Conservation (phyloP, 1,140 invertebrate genomes). For the Pygmarrhopalites habei region DNA sequence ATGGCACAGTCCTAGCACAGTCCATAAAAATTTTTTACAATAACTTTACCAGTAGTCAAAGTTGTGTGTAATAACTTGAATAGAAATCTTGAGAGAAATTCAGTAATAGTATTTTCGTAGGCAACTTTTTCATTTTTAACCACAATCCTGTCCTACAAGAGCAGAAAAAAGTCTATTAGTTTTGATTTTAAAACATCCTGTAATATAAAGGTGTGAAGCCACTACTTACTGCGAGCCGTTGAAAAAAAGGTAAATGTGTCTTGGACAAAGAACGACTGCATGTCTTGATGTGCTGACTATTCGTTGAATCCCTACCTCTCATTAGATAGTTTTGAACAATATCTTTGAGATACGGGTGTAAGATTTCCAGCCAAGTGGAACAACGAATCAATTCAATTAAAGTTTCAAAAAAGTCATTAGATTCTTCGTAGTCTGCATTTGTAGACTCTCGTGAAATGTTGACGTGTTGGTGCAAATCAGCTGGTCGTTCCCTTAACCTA, state of each 20-base stretch:
- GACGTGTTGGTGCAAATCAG: constrained; percentile 8
- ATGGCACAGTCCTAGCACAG: background rate
- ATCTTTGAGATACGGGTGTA: constrained; percentile 27
- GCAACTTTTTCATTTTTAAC: constrained; percentile 12
- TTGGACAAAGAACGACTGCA: constrained; percentile 21
- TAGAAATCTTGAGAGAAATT: constrained; percentile 19
- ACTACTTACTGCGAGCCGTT: constrained; percentile 7
- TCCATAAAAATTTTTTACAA: background rate
- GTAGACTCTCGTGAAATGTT: background rate
- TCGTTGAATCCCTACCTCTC: constrained; percentile 29
- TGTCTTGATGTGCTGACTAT: constrained; percentile 26
- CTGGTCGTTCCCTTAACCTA: constrained; percentile 6
- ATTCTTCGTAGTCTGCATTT: background rate
- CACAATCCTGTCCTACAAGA: constrained; percentile 7
- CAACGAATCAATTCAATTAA: constrained; percentile 21
- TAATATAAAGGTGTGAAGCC: background rate
- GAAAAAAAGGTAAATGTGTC: constrained; percentile 20
- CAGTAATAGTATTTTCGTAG: constrained; percentile 8
- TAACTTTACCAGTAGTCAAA: constrained; percentile 5
- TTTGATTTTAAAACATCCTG: background rate
- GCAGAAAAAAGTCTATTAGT: background rate
- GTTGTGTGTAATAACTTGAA: background rate
- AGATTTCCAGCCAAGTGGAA: constrained; percentile 3
- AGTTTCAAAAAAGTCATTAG: constrained; percentile 23
- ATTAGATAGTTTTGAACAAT: constrained; percentile 29